These are phyloP conservation scores for Platysteira castanea DNA, from an alignment of 2,113 vertebrate genomes.

Conservation along the genomic window DNA sequence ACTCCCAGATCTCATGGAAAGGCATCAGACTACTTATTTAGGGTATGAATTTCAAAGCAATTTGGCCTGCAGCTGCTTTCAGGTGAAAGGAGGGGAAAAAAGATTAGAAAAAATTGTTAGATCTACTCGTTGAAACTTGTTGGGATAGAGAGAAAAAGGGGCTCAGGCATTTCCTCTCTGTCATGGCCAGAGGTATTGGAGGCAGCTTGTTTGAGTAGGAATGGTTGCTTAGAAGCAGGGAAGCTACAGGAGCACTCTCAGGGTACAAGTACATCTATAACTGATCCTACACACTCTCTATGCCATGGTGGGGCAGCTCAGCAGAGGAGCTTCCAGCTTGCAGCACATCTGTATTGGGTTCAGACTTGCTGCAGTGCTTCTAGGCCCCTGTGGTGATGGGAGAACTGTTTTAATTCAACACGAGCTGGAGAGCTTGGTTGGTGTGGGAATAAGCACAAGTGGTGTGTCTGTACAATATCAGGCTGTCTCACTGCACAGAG, in stretches of 20 bases:
- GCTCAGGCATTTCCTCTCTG: background rate
- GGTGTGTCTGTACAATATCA: background rate
- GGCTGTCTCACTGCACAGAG: background rate
- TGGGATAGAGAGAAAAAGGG: background rate
- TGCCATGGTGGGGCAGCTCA: background rate
- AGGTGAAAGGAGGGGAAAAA: background rate
- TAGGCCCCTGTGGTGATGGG: background rate
- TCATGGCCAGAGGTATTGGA: background rate
- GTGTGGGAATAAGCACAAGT: background rate
- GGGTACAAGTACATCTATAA: background rate
- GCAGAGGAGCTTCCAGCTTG: background rate
- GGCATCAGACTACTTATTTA: background rate
- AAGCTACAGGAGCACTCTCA: background rate
- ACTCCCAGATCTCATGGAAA: background rate
- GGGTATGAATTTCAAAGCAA: background rate
- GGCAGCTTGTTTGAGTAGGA: background rate
- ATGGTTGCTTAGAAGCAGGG: slow-evolving; percentile 25
- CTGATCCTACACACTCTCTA: background rate
- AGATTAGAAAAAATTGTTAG: background rate
- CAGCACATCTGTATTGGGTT: background rate
- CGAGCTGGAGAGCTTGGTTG: background rate
- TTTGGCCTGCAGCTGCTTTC: background rate
- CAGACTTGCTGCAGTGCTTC: background rate
- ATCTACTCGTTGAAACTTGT: background rate
- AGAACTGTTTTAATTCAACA: background rate